A percentile compares a stretch with the other conserved stretches of the same genome.
Evolutionary conservation across 2,113 vertebrate species (phyloP).

Genomic region (Sclerurus mexicanus): DNA sequence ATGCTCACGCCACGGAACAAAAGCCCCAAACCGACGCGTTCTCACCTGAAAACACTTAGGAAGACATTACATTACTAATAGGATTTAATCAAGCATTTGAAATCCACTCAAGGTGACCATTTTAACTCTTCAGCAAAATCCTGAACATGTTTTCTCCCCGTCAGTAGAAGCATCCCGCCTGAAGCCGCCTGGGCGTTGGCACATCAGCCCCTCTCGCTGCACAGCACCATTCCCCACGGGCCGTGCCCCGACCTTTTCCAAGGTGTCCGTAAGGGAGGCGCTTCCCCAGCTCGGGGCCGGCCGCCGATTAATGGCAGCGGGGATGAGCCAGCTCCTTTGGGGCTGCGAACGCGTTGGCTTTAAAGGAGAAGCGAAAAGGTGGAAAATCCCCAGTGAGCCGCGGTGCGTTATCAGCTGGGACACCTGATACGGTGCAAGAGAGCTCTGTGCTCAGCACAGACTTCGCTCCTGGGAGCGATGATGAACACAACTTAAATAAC

Average conservation of each 20-base stretch:
- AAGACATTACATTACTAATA: background rate
- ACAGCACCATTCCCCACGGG: background rate
- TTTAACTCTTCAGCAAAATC: background rate
- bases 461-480: background rate
- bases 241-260: background rate
- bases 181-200: background rate
- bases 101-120: background rate
- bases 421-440: rapidly evolving
- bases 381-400: too few relatives aligned
- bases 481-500: background rate
- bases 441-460: too few relatives aligned
- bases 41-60: background rate
- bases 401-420: background rate
- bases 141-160: rapidly evolving
- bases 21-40: background rate
- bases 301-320: background rate
- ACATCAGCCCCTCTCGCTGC: background rate
- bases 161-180: background rate
- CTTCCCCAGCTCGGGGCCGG: background rate
- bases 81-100: background rate
- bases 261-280: rapidly evolving
- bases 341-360: background rate
- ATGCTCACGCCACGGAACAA: background rate
- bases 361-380: background rate
- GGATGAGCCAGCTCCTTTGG: rapidly evolving